Evolutionary conservation across 2,888 invertebrate species (phyloP), one percentile per base, ranked within the genome.

Genomic region (Melipona bicolor): DNA sequence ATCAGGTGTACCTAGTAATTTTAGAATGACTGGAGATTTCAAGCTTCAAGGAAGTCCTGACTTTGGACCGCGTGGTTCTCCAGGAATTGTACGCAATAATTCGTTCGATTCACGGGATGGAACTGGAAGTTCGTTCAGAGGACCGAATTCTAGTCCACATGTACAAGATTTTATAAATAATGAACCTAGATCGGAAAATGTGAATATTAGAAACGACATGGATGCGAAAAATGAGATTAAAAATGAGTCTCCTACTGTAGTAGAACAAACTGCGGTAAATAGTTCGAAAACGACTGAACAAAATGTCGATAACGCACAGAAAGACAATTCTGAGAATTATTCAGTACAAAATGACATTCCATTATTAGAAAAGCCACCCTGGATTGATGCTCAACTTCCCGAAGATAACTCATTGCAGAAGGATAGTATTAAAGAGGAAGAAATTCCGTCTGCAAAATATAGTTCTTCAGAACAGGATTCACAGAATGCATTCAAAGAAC

Each of bases 361-460:
- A 87, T 65, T 85, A 9, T 70, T 92, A 32, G 91, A 91, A 64
- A 90, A 87, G 56, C 90, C 92, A 67, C 85, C 71, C 9, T 92
- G 92, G 93, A 81, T 90, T 79, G 88, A 88, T 49, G 72, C 75
- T 15, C 79, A 86, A 54, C 87, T 89, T 61, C 65, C 85, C 13
- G 83, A 85, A 79, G 79, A 73, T 21, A 78, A 19, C 24, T 68
- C 27, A 13, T 11, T 36, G 19, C 74, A 74, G 27, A 79, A 70
- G 13, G 69, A 87, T 50, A 59, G n/a, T 17, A n/a, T 11, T 11
- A 71, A 59, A 32, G 65, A 78, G 43, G 62, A 77, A 17, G 76
- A 79, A n/a, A 72, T 50, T 59, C 49, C 64, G 15, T 27, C 68
- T 15, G 19, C 1, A 13, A 79, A 67, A 59, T 69, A 62, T 64